These are phyloP conservation scores for Dolichopus griseipennis DNA, from an alignment of 2,888 invertebrate genomes.

Conservation along the genomic window DNA sequence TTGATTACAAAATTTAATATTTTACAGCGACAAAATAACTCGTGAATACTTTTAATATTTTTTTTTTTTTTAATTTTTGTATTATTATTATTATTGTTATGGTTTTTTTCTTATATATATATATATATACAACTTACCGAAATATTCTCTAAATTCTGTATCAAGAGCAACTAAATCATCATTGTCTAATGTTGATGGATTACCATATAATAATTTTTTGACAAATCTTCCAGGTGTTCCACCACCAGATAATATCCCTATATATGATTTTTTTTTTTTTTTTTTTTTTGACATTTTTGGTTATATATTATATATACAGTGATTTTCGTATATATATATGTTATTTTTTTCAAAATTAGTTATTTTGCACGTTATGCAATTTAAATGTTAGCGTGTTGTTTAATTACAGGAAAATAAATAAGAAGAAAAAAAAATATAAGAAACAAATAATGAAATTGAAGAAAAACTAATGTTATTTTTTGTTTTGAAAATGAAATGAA, in stretches of 20 bases:
- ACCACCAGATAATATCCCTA: background rate
- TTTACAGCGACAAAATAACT: too few species aligned
- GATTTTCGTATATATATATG: too few species aligned
- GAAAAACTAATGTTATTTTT: too few species aligned
- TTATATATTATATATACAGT: too few species aligned
- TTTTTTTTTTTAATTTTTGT: background rate
- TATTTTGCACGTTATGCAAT: too few species aligned
- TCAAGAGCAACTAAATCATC: conserved; percentile 4
- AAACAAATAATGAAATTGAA: too few species aligned
- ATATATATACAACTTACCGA: background rate
- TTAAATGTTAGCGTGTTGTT: background rate
- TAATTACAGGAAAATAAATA: background rate
- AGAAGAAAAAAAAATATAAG: too few species aligned
- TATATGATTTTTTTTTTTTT: background rate
- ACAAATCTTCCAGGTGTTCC: conserved; percentile 1
- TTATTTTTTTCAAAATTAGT: too few species aligned
- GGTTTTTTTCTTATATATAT: background rate
- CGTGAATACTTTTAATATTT: too few species aligned
- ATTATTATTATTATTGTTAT: background rate
- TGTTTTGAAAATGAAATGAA: too few species aligned
- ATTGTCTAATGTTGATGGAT: conserved; percentile 6
- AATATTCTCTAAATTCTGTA: background rate
- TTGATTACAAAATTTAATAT: too few species aligned
- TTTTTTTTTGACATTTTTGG: too few species aligned
- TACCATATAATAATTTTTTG: conserved; percentile 3